Evolutionary conservation across 2,113 vertebrate species (phyloP).

Genomic region (Anhinga anhinga): DNA sequence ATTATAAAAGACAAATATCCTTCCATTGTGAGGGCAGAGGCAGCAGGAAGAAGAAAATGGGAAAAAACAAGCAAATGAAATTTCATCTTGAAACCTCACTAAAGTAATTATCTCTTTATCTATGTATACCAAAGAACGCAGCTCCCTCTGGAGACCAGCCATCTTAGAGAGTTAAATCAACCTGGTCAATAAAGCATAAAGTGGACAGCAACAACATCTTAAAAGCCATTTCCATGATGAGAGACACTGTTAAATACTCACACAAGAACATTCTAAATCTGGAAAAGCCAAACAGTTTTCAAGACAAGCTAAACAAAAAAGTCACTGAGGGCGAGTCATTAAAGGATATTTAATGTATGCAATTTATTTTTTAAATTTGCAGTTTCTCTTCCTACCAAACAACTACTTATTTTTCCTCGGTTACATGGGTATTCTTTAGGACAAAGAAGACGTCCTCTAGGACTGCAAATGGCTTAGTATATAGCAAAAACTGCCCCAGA

Average conservation of each 20-base stretch:
- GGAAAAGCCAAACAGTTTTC: neutral
- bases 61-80: neutral
- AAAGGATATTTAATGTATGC: neutral
- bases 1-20: neutral
- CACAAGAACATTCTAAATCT: neutral
- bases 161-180: neutral
- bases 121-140: neutral
- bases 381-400: neutral
- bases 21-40: neutral
- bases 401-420: neutral
- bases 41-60: neutral
- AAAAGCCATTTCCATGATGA: neutral
- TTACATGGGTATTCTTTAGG: neutral
- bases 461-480: neutral
- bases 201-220: neutral
- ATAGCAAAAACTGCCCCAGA: neutral
- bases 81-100: neutral
- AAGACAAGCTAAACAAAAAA: neutral
- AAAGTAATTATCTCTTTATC: neutral
- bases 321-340: neutral
- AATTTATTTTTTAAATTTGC: neutral
- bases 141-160: neutral
- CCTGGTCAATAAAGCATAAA: neutral
- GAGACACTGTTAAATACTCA: neutral
- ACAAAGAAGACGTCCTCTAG: neutral